Conservation (phyloP, 2,113 vertebrate genomes). For the Antigone vipio region DNA sequence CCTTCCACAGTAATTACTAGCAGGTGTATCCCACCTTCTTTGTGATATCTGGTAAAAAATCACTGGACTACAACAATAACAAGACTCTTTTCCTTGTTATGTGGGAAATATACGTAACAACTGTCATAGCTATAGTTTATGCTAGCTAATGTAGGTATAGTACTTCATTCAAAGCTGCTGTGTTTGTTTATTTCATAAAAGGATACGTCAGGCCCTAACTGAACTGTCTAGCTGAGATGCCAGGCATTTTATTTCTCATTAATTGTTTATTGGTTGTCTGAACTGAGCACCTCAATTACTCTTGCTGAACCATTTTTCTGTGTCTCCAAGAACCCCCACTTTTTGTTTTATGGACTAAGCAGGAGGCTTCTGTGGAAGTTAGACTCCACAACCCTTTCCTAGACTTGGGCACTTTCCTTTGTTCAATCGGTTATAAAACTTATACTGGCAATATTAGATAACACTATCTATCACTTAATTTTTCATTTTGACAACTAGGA, state of each 20-base stretch:
- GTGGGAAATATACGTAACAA: not conserved
- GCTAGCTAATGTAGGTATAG: not conserved
- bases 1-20: not conserved
- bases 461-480: not conserved
- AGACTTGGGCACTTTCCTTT: not conserved
- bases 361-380: not conserved
- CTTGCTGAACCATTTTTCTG: not conserved
- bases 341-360: not conserved
- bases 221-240: not conserved
- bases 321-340: not conserved
- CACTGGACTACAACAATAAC: not conserved
- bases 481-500: conserved; percentile 70
- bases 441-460: not conserved
- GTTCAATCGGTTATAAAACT: not conserved
- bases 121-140: not conserved
- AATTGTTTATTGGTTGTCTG: not conserved
- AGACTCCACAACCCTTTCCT: not conserved
- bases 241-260: not conserved
- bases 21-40: not conserved
- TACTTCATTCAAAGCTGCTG: not conserved
- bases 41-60: not conserved
- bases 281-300: not conserved
- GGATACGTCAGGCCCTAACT: not conserved
- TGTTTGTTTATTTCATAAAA: not conserved
- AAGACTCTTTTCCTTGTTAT: not conserved